Base-by-base conservation (phyloP, 2,113 vertebrate genomes). In the Perca flavescens region DNA sequence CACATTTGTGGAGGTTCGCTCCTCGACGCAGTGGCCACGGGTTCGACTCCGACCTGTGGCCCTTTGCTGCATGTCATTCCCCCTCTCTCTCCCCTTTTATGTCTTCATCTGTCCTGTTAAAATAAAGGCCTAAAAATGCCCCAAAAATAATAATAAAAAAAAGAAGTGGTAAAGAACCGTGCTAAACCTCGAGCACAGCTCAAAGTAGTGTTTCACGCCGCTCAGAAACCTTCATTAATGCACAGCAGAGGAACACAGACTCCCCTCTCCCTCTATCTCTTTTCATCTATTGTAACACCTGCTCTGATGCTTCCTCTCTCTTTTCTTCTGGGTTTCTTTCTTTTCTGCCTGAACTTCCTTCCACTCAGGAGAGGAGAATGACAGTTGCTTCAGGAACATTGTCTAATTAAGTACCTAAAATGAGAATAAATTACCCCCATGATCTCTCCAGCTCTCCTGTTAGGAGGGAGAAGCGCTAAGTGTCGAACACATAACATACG, bases 401-500 rank as follows among this genome's bases (percentile, higher is more conserved):
- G 70, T 85, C 75, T 86, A 89, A 92, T 90, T 83, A 87, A 84
- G 31, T 68, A 81, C 70, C 56, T 66, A 80, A 69, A 88, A 82
- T 76, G 66, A 87, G 64, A 82, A 90, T 85, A 85, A 84, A 78
- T 82, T 25, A 64, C 63, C 14, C 31, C 36, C 34, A 43, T 81
- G 69, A 65, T 62, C 77, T 83, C 82, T 70, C 31, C 67, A 54
- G 46, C 70, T 34, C 82, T 73, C 34, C 56, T 78, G 54, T 74
- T 60, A 69, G 40, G 65, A 61, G 65, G 73, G 43, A 74, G 52
- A 80, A 76, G 62, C 87, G 82, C 60, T 68, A 83, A 62, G 63
- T 68, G 57, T 34, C 68, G 60, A 77, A 77, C 62, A 57, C 74
- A 77, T 16, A 80, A 78, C 79, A 90, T 85, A 87, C 63, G 75